Percentiles rank a stretch among this genome's conserved stretches.
These are phyloP conservation scores for Cotesia glomerata DNA, from an alignment of 1,140 invertebrate species.

Conservation along the genomic window DNA sequence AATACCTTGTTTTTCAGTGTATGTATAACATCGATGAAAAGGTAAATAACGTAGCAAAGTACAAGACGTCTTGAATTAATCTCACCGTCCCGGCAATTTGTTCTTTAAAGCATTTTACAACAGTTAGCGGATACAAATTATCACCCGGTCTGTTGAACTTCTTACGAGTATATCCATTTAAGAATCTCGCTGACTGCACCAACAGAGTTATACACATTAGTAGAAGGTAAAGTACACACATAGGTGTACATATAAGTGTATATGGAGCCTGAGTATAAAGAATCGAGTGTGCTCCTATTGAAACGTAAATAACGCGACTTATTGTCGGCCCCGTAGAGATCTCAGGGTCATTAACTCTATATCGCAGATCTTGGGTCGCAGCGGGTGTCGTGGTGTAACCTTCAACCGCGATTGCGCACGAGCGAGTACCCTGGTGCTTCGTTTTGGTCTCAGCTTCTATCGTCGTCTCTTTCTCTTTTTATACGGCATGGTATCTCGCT, in stretches of 20 bases:
- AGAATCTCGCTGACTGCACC: slow-evolving; percentile 3
- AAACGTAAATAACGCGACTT: slow-evolving; percentile 56
- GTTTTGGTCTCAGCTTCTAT: no score
- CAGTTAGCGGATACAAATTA: background rate
- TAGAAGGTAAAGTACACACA: no score
- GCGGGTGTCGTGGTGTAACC: slow-evolving; percentile 54
- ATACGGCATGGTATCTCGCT: background rate
- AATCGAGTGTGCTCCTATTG: slow-evolving; percentile 35
- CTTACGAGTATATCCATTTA: background rate
- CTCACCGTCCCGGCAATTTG: background rate
- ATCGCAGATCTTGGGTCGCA: slow-evolving; percentile 53
- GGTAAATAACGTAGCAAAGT: background rate
- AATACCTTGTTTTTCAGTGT: no score
- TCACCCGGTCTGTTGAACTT: background rate
- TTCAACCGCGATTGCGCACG: slow-evolving; percentile 43
- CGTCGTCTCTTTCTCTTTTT: background rate
- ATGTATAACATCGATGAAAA: slow-evolving; percentile 27
- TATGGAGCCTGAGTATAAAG: background rate
- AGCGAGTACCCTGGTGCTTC: background rate
- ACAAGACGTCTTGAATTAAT: slow-evolving; percentile 28
- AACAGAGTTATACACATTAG: background rate
- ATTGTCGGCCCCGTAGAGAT: slow-evolving; percentile 52
- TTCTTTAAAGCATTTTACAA: slow-evolving; percentile 2
- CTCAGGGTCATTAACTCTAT: slow-evolving; percentile 56
- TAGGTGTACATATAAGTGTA: background rate